These are phyloP conservation scores for Ciconia nigra DNA, from an alignment of 2,797 vertebrate species.

Conservation along the genomic window DNA sequence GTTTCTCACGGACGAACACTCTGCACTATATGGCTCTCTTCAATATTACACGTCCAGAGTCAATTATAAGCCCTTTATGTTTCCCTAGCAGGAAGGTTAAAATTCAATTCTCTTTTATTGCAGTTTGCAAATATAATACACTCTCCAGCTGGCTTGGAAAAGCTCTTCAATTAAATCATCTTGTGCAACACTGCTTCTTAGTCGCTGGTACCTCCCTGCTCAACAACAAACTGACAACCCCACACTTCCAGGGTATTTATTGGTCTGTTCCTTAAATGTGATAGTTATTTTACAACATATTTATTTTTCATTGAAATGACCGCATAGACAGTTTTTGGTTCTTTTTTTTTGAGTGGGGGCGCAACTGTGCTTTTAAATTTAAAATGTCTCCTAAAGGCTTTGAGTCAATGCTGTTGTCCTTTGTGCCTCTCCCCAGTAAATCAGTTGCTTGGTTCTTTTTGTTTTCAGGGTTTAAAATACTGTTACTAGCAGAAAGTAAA, in stretches of 20 bases:
- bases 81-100: conserved; percentile 26
- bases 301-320: not conserved
- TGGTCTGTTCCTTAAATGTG: not conserved
- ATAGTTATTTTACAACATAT: not conserved
- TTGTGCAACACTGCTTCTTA: not conserved
- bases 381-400: not conserved
- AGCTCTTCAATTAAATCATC: conserved; percentile 32
- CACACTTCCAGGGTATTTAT: not conserved
- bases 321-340: not conserved
- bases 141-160: conserved; percentile 11
- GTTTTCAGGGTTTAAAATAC: not conserved
- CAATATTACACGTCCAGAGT: not conserved
- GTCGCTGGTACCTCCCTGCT: not conserved
- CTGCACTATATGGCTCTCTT: not conserved
- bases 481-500: not conserved
- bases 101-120: conserved; percentile 42
- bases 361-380: not conserved
- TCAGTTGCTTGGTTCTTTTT: not conserved
- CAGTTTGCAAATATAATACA: conserved; percentile 25
- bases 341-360: not conserved
- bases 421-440: not conserved
- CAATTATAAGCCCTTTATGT: conserved; percentile 8
- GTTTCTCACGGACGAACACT: not conserved
- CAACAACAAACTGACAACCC: not conserved
- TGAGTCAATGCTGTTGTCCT: not conserved